Conservation (phyloP, 1,140 invertebrate genomes). For the Cydia fagiglandana region DNA sequence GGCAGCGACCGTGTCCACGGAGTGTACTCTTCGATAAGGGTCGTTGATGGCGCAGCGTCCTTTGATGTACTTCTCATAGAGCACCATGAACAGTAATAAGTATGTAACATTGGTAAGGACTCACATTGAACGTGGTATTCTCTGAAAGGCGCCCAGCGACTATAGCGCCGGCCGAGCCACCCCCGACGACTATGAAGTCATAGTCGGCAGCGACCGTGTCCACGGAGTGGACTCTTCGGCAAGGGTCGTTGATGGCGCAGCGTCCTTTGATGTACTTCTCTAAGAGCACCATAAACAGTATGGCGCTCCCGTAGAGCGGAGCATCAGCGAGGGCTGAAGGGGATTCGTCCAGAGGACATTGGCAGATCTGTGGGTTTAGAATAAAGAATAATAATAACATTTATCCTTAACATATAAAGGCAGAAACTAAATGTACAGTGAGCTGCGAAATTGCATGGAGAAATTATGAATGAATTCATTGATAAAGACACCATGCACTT, state of each 20-base stretch:
- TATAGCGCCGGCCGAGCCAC: constrained; percentile 53
- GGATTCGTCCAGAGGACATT: constrained; percentile 83
- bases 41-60: no score
- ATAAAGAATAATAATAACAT: not conserved
- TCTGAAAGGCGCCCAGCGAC: constrained; percentile 54
- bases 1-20: no score
- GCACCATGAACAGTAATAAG: no score
- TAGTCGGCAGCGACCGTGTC: constrained; percentile 38
- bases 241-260: constrained; percentile 81
- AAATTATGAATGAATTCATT: no score
- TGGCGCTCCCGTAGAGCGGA: constrained; percentile 83
- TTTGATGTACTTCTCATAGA: no score
- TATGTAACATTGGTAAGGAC: constrained; percentile 18
- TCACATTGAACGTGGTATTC: constrained; percentile 44
- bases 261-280: constrained; percentile 88
- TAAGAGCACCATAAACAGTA: constrained; percentile 89
- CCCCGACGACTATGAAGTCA: constrained; percentile 58
- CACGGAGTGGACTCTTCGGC: constrained; percentile 41
- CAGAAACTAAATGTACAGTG: no score
- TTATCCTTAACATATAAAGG: no score
- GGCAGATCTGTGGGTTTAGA: constrained; percentile 71
- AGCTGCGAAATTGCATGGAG: no score
- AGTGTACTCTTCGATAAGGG: no score
- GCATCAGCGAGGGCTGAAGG: constrained; percentile 85
- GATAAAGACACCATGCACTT: no score